Evolutionary conservation across 1,140 invertebrate species (phyloP).

Genomic region (Scaptodrosophila lebanonensis): DNA sequence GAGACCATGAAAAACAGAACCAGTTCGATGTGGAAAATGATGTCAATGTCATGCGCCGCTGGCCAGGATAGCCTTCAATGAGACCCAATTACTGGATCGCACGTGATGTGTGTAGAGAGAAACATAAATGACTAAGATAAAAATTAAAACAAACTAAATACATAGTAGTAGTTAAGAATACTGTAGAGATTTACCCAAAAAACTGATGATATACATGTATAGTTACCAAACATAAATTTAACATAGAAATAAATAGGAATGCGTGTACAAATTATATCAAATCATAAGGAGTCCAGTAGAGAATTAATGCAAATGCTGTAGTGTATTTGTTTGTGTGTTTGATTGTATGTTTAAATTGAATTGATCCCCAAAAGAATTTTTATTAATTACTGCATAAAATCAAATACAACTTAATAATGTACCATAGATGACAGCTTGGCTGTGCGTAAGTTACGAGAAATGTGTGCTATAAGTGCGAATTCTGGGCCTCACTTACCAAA

Average conservation of each 20-base stretch:
- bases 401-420: slow-evolving; percentile 60
- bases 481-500: slow-evolving; percentile 85
- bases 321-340: slow-evolving; percentile 19
- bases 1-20: slow-evolving; percentile 23
- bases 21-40: slow-evolving; percentile 2
- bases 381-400: slow-evolving; percentile 43
- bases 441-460: slow-evolving; percentile 34
- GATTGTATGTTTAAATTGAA: slow-evolving; percentile 37
- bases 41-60: background rate
- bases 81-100: slow-evolving; percentile 20
- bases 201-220: background rate
- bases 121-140: slow-evolving; percentile 24
- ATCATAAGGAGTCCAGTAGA: slow-evolving; percentile 17
- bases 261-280: slow-evolving; percentile 17
- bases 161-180: slow-evolving; percentile 39
- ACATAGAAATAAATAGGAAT: too few species aligned
- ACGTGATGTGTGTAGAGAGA: too few species aligned
- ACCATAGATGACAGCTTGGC: slow-evolving; percentile 46
- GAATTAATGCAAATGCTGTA: slow-evolving; percentile 19
- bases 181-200: slow-evolving; percentile 25
- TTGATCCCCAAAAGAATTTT: slow-evolving; percentile 50
- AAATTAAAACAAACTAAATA: slow-evolving; percentile 25
- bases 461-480: slow-evolving; percentile 21
- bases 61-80: too few species aligned
- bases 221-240: too few species aligned